Percentiles rank a stretch among this genome's conserved stretches.
These are phyloP conservation scores for Gymnoscopelus braueri DNA, from an alignment of 2,797 vertebrate species.

Conservation along the genomic window DNA sequence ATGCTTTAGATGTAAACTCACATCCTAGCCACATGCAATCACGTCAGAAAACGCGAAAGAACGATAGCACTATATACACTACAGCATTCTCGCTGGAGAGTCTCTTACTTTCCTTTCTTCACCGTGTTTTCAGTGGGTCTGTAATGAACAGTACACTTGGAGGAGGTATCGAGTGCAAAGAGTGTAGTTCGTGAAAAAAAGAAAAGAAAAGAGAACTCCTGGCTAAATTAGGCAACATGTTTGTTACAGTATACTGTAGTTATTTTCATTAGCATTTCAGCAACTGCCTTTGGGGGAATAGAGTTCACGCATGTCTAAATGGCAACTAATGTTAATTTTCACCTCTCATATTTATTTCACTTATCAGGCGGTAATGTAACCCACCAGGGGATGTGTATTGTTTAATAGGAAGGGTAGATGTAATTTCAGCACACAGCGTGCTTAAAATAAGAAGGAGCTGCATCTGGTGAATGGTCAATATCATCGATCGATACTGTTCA, in stretches of 20 bases:
- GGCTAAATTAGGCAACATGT: constrained; percentile 42
- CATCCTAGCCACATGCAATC: constrained; percentile 64
- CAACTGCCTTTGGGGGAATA: constrained; percentile 48
- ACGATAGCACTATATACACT: constrained; percentile 28
- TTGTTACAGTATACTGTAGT: constrained; percentile 31
- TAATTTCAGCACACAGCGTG: constrained; percentile 62
- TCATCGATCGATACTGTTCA: constrained; percentile 77
- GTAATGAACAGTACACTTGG: constrained; percentile 44
- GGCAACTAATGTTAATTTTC: constrained; percentile 48
- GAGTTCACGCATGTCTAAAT: constrained; percentile 47
- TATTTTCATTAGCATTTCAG: constrained; percentile 47
- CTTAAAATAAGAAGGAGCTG: constrained; percentile 64
- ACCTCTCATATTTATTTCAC: constrained; percentile 51
- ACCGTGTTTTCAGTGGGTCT: constrained; percentile 35
- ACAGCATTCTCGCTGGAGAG: constrained; percentile 23
- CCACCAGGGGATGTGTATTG: constrained; percentile 47
- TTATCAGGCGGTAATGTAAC: constrained; percentile 51
- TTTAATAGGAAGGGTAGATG: constrained; percentile 67
- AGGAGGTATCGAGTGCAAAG: constrained; percentile 53
- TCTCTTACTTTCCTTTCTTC: constrained; percentile 27
- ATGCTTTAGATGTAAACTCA: constrained; percentile 70
- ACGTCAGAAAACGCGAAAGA: constrained; percentile 64
- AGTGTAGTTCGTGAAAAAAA: constrained; percentile 29
- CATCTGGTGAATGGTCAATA: constrained; percentile 80
- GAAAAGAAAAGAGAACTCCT: constrained; percentile 39